phyloP scores from a whole-genome alignment of 2,113 vertebrate species.

The Merops nubicus region DNA sequence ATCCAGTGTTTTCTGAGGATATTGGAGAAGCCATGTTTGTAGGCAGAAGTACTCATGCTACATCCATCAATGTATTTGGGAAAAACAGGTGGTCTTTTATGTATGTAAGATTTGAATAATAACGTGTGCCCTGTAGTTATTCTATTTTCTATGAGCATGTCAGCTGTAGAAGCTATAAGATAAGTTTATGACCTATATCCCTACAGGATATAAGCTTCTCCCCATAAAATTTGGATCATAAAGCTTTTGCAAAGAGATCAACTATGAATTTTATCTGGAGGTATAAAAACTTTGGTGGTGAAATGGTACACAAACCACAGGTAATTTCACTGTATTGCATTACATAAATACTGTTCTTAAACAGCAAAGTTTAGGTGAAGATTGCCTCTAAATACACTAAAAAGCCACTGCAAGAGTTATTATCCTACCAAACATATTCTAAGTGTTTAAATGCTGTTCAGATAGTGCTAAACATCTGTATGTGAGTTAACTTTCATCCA shows the following conservation, averaged over 20 bases:
- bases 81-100: not conserved
- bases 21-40: not conserved
- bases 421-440: not conserved
- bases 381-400: not conserved
- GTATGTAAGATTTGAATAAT: not conserved
- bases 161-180: not conserved
- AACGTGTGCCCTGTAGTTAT: not conserved
- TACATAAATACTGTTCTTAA: not conserved
- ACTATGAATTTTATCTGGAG: not conserved
- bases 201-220: not conserved
- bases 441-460: not conserved
- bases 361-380: not conserved
- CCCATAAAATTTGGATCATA: not conserved
- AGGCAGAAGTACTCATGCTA: not conserved
- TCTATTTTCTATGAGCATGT: not conserved
- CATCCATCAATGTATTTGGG: not conserved
- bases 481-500: not conserved
- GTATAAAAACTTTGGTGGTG: not conserved
- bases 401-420: not conserved
- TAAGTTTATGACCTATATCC: not conserved
- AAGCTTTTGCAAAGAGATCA: not conserved
- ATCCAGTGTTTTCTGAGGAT: not conserved
- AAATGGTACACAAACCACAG: not conserved
- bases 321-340: not conserved
- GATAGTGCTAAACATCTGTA: not conserved